Conservation (phyloP, 2,797 vertebrate species). For the Leptodactylus fallax region DNA sequence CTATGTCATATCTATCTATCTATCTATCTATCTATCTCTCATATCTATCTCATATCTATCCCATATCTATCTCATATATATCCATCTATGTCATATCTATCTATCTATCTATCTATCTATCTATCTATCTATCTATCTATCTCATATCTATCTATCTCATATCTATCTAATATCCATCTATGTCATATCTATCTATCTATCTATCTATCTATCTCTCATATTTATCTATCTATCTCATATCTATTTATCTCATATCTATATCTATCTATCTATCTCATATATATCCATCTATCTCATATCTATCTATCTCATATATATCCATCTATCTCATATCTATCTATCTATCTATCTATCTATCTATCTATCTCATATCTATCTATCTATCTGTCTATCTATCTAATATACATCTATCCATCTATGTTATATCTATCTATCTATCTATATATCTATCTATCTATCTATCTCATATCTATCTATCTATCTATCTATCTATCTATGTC, state of each 20-base stretch:
- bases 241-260: neutral
- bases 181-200: neutral
- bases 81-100: neutral
- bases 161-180: neutral
- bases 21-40: neutral
- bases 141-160: neutral
- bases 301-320: too few species aligned
- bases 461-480: neutral
- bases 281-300: too few species aligned
- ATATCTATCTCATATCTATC: neutral
- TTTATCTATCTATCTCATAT: neutral
- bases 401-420: too few species aligned
- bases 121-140: neutral
- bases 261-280: neutral
- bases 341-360: too few species aligned
- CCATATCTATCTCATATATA: neutral
- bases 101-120: neutral
- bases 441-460: neutral
- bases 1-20: conserved; percentile 2
- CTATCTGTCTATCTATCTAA: too few species aligned
- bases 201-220: neutral
- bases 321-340: too few species aligned
- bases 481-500: neutral
- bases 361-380: too few species aligned
- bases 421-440: too few species aligned